phyloP scores from a whole-genome alignment of 2,888 invertebrate genomes.

The Copidosoma aretas region DNA sequence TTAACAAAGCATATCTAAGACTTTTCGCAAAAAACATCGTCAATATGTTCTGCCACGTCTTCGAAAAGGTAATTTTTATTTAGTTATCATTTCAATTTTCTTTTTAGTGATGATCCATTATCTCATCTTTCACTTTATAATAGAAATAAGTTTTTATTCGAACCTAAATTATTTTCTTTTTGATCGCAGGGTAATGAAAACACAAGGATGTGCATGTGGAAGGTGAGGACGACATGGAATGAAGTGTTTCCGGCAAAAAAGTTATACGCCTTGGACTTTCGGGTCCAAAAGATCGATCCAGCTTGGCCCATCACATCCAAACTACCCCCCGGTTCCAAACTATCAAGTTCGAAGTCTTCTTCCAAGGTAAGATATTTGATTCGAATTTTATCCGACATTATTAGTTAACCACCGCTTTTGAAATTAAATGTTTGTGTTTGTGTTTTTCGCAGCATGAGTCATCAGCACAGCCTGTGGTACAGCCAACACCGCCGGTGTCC shows the following conservation, averaged over 20 bases:
- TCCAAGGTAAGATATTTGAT: slow-evolving; percentile 63
- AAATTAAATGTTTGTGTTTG: background rate
- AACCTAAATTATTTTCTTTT: background rate
- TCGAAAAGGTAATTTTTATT: slow-evolving; percentile 81
- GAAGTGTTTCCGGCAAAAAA: slow-evolving; percentile 88
- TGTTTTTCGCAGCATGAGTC: no score
- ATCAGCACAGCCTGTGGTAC: background rate
- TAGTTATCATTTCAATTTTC: slow-evolving; percentile 13
- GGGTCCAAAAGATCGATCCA: slow-evolving; percentile 86
- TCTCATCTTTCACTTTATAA: background rate
- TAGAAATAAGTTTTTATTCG: background rate
- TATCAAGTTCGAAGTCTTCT: slow-evolving; percentile 97
- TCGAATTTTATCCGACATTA: no score
- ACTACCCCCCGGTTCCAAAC: slow-evolving; percentile 17
- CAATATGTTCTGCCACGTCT: slow-evolving; percentile 89
- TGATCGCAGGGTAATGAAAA: slow-evolving; percentile 86
- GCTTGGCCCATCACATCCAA: slow-evolving; percentile 84
- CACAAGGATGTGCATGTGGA: slow-evolving; percentile 90
- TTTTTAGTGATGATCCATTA: slow-evolving; percentile 15
- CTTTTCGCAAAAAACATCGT: slow-evolving; percentile 94
- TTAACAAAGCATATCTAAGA: slow-evolving; percentile 81
- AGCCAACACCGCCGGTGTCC: background rate
- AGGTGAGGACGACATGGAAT: slow-evolving; percentile 94
- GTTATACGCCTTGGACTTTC: slow-evolving; percentile 88
- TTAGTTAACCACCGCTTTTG: background rate